A percentile compares a stretch with the other conserved stretches of the same genome.
These are phyloP conservation scores for Meriones psammophilus DNA, from an alignment of 2,797 vertebrate genomes.

Conservation along the genomic window DNA sequence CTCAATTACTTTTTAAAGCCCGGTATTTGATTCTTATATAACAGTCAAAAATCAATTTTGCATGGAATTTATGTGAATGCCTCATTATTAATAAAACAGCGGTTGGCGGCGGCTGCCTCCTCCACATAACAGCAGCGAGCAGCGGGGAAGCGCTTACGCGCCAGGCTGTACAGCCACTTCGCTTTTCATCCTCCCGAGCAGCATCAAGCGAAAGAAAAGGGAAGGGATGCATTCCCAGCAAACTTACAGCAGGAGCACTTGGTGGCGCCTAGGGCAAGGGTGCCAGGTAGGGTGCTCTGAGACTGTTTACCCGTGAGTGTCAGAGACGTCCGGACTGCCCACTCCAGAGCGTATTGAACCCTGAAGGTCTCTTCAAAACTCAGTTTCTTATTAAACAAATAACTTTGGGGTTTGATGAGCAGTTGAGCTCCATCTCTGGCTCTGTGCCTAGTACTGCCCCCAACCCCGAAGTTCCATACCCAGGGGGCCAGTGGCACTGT, in stretches of 20 bases:
- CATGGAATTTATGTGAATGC: conserved; percentile 87
- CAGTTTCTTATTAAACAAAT: conserved; percentile 34
- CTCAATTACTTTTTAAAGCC: conserved; percentile 89
- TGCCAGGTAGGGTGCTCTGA: background rate
- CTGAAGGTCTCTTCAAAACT: background rate
- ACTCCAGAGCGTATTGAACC: background rate
- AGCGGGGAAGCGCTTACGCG: conserved; percentile 69
- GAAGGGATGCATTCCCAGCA: conserved; percentile 65
- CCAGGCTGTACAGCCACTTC: conserved; percentile 66
- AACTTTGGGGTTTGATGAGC: background rate
- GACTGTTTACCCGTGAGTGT: background rate
- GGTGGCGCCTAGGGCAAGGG: background rate
- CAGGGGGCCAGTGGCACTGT: background rate
- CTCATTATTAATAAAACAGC: conserved; percentile 89
- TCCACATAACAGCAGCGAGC: conserved; percentile 76
- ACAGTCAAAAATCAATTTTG: conserved; percentile 89
- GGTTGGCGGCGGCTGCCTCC: conserved; percentile 80
- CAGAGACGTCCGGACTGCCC: background rate
- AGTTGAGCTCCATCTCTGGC: background rate
- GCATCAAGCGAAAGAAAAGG: conserved; percentile 60
- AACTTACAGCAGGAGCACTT: conserved; percentile 38
- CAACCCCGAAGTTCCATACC: no score
- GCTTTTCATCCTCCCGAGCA: conserved; percentile 74
- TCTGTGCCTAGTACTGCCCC: background rate
- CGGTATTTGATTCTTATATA: conserved; percentile 86